Evolutionary conservation across 2,113 vertebrate species (phyloP), one percentile per base, ranked within the genome.

Genomic region (Dolichallabes microphthalmus): DNA sequence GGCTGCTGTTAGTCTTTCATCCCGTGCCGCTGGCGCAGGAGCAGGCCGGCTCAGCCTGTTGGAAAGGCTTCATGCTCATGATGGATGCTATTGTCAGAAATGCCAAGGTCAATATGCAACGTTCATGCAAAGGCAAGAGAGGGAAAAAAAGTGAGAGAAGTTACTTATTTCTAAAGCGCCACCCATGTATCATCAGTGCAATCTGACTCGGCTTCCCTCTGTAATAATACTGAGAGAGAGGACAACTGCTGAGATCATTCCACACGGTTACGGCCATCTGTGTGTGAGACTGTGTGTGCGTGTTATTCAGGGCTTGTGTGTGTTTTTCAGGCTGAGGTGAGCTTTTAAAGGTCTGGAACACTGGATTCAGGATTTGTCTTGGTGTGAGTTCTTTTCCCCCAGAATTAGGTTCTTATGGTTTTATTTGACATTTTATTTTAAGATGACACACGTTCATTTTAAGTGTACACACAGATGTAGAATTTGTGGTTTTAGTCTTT

Each of bases 81-180:
- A 98, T 97, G 95, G 95, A 98, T 99, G 96, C 92, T 94, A 95
- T 96, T 97, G 97, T 98, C 97, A 98, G 93, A 97, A 95, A 96
- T 94, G 96, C 95, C 96, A 97, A 97, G 96, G 97, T 97, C 96
- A 96, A 96, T 96, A 95, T 94, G 94, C 93, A 94, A 96, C 94
- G 94, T 93, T 94, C 94, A 87, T 75, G 90, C 84, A 83, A 85
- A 82, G 50, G 76, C 17, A 32, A 53, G 69, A 83, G 61, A 75
- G 20, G 80, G 80, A 80, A 85, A 86, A 85, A 87, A 80, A 86
- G 94, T 93, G 76, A 53, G 89, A 94, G 92, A 95, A 95, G 93
- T 95, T 95, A 94, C 94, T 95, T 95, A 95, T 96, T 96, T 94
- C 92, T 88, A 94, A 93, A 96, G 94, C 92, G 93, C 95, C 94